A percentile compares a stretch with the other conserved stretches of the same genome.
Conservation (phyloP, 92 coral and sea anemone genomes). For the Paragorgia papillata region DNA sequence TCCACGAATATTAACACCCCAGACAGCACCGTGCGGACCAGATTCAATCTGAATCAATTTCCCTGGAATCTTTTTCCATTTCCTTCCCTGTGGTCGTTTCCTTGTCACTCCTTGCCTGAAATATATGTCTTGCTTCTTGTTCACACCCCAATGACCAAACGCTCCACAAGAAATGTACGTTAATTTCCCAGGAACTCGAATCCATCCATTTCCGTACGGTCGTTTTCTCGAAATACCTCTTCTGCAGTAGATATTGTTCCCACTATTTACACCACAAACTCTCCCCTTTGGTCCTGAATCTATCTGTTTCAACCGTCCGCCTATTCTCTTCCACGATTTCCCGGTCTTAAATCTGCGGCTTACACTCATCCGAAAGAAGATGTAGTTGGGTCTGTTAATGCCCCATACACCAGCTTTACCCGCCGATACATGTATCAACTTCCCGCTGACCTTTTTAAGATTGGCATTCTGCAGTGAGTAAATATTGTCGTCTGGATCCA, state of each 20-base stretch:
- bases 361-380: too few species aligned
- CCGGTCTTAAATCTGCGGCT: too few species aligned
- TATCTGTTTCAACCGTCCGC: too few species aligned
- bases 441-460: too few species aligned
- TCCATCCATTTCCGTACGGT: background rate
- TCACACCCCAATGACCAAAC: slow-evolving; percentile 33
- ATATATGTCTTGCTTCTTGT: background rate
- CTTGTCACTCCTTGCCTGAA: slow-evolving; percentile 16
- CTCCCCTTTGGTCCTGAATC: slow-evolving; percentile 52
- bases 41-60: slow-evolving; percentile 38
- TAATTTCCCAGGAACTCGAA: background rate
- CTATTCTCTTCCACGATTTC: too few species aligned
- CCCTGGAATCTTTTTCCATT: background rate
- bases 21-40: slow-evolving; percentile 41
- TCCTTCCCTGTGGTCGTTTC: slow-evolving; percentile 9
- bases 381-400: too few species aligned
- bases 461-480: too few species aligned
- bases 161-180: slow-evolving; percentile 33
- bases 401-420: too few species aligned
- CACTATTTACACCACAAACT: slow-evolving; percentile 49
- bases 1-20: slow-evolving; percentile 37
- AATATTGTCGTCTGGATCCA: too few species aligned
- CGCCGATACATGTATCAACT: too few species aligned
- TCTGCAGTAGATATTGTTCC: slow-evolving; percentile 32
- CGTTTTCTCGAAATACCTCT: slow-evolving; percentile 8